phyloP scores from a whole-genome alignment of 2,797 vertebrate species.

The Crenuchus spilurus region DNA sequence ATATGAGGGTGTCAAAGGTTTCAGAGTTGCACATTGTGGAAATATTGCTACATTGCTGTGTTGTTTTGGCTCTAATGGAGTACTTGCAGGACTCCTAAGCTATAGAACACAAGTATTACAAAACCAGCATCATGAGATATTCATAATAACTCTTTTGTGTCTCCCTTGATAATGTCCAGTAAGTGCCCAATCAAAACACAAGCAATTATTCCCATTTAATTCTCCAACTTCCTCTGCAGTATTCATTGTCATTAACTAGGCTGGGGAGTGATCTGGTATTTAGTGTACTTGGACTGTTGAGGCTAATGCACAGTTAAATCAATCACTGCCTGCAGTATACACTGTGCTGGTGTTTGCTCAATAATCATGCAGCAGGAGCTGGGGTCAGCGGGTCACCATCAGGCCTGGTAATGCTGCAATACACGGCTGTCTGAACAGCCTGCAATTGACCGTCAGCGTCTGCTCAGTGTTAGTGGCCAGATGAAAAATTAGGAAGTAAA shows the following conservation, averaged over 20 bases:
- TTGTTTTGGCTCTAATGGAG: neutral
- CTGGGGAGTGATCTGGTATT: conserved; percentile 39
- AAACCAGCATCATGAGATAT: conserved; percentile 6
- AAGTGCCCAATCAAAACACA: conserved; percentile 28
- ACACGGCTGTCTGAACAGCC: conserved; percentile 27
- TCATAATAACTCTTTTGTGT: conserved; percentile 9
- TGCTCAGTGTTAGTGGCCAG: conserved; percentile 61
- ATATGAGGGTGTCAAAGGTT: conserved; percentile 3
- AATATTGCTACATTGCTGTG: neutral
- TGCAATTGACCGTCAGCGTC: conserved; percentile 45
- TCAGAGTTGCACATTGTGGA: neutral
- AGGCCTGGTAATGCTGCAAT: conserved; percentile 39
- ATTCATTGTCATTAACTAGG: conserved; percentile 29
- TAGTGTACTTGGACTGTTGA: conserved; percentile 49
- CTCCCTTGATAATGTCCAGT: conserved; percentile 15
- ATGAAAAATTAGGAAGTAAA: conserved; percentile 63
- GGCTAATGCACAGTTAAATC: conserved; percentile 40
- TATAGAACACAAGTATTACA: neutral
- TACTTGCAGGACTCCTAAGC: neutral
- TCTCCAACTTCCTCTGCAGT: conserved; percentile 15
- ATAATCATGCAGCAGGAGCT: conserved; percentile 32
- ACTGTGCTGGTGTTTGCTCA: conserved; percentile 42
- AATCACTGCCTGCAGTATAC: conserved; percentile 50
- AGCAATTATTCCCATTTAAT: conserved; percentile 28
- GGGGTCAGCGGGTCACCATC: conserved; percentile 34